Evolutionary conservation across 64 coral and sea anemone species (phyloP).

Genomic region (Stylophora pistillata): DNA sequence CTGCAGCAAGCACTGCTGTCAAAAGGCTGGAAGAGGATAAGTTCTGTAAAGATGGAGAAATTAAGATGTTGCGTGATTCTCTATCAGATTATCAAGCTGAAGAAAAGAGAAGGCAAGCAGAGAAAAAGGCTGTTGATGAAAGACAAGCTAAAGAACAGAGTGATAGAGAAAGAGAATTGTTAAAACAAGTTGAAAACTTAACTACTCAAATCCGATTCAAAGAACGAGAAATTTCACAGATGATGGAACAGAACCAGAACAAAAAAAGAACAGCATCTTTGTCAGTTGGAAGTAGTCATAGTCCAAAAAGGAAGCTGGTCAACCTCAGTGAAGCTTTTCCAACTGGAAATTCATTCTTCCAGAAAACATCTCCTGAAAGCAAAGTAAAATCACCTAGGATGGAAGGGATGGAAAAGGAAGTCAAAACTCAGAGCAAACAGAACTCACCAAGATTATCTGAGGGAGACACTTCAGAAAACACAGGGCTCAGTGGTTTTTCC

Average conservation of each 20-base stretch:
- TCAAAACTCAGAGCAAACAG: not conserved
- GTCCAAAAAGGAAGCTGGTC: constrained; percentile 47
- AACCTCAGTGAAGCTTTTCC: constrained; percentile 58
- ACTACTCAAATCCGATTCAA: constrained; percentile 73
- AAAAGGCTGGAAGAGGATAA: constrained; percentile 71
- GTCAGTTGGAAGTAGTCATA: constrained; percentile 33
- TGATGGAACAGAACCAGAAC: constrained; percentile 60
- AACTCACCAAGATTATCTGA: constrained; percentile 32
- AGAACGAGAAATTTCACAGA: constrained; percentile 86
- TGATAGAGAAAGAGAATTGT: constrained; percentile 71
- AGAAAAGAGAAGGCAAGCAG: constrained; percentile 46
- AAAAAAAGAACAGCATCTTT: constrained; percentile 51
- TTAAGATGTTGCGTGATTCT: constrained; percentile 78
- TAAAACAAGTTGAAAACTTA: constrained; percentile 81
- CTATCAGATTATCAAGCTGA: constrained; percentile 56
- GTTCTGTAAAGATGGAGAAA: constrained; percentile 72
- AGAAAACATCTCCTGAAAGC: constrained; percentile 51
- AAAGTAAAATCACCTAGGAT: constrained; percentile 5
- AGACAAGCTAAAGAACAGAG: constrained; percentile 54
- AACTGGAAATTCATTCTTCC: constrained; percentile 80
- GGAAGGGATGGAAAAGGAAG: not conserved
- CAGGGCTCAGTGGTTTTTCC: not conserved
- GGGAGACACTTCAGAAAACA: constrained; percentile 15
- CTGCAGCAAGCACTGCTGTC: constrained; percentile 34
- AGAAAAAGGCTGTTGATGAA: constrained; percentile 48